Conservation (phyloP, 2,113 vertebrate genomes). For the Prochilodus magdalenae region DNA sequence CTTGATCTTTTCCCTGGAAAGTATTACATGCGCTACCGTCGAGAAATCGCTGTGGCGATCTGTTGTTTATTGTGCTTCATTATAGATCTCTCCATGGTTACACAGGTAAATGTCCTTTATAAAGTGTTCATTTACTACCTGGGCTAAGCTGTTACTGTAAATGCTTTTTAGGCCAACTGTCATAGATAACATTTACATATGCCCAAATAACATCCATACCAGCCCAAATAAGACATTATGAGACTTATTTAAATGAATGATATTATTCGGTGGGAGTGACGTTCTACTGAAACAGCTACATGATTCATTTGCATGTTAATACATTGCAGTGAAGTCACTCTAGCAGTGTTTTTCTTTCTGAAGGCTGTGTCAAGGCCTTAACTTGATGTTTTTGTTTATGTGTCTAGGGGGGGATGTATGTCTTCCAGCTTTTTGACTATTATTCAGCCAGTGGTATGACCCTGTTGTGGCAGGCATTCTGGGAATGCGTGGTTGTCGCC, state of each 20-base stretch:
- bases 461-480: slow-evolving; percentile 84
- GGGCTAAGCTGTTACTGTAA: not conserved
- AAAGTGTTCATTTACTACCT: not conserved
- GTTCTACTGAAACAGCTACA: not conserved
- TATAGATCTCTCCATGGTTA: slow-evolving; percentile 85
- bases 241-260: not conserved
- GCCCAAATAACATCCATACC: not conserved
- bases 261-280: not conserved
- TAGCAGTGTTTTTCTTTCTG: not conserved
- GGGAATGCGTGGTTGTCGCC: slow-evolving; percentile 83
- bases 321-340: not conserved
- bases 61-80: slow-evolving; percentile 79
- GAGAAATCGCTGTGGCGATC: slow-evolving; percentile 78
- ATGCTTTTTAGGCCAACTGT: not conserved
- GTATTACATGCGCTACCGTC: slow-evolving; percentile 71
- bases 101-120: slow-evolving; percentile 71
- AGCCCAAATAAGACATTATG: not conserved
- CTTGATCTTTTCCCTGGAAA: slow-evolving; percentile 78
- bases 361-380: not conserved
- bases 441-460: slow-evolving; percentile 87
- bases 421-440: slow-evolving; percentile 86
- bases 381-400: slow-evolving; percentile 21
- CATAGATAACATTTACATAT: not conserved
- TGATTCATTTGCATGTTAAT: not conserved
- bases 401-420: slow-evolving; percentile 82